Evolutionary conservation across 2,797 vertebrate genomes (phyloP).

Genomic region (Spheniscus humboldti): DNA sequence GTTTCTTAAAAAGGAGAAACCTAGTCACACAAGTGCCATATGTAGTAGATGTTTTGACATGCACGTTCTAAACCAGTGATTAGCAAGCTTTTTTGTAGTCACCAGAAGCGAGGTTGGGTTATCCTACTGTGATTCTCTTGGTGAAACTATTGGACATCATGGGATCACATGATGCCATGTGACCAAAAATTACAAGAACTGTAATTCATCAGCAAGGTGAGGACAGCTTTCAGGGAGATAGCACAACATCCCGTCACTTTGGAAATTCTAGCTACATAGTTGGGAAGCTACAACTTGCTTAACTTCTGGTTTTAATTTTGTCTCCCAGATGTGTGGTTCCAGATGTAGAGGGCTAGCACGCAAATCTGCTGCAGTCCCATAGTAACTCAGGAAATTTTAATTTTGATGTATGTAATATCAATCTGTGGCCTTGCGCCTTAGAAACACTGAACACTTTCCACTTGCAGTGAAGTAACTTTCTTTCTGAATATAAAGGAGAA

Average conservation of each 20-base stretch:
- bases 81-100: not conserved
- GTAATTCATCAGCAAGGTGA: conserved; percentile 51
- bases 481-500: not conserved
- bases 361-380: not conserved
- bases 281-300: conserved; percentile 21
- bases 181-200: conserved; percentile 44
- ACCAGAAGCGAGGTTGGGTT: not conserved
- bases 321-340: conserved; percentile 28
- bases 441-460: not conserved
- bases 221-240: conserved; percentile 47
- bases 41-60: not conserved
- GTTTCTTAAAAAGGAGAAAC: not conserved
- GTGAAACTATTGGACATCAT: not conserved
- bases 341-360: not conserved
- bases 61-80: not conserved
- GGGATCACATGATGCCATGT: not conserved
- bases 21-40: not conserved
- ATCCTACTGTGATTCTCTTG: not conserved
- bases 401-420: not conserved
- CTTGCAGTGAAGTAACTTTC: not conserved
- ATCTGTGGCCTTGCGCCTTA: not conserved
- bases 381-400: not conserved
- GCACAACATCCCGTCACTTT: conserved; percentile 45
- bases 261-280: conserved; percentile 38
- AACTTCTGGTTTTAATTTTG: conserved; percentile 54